Conservation (phyloP, 2,797 vertebrate species). For the Arrhamphus sclerolepis region DNA sequence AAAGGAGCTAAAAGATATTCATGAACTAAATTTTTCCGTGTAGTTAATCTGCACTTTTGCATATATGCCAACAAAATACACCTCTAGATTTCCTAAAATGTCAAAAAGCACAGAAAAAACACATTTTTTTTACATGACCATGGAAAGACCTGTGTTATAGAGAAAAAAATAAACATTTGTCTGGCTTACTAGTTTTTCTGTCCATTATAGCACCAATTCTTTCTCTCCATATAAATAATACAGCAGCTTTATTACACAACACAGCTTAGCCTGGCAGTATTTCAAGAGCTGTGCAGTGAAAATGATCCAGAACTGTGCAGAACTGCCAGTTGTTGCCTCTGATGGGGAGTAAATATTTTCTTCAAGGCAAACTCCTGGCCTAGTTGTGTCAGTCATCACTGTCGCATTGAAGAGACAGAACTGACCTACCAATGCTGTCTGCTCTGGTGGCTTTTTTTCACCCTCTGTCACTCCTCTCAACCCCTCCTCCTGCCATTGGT, state of each 20-base stretch:
- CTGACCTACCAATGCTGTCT: conserved; percentile 40
- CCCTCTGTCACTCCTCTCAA: conserved; percentile 37
- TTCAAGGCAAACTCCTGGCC: conserved; percentile 66
- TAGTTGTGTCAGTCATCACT: conserved; percentile 68
- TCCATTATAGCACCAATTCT: conserved; percentile 14
- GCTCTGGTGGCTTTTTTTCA: conserved; percentile 45
- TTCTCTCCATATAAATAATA: conserved; percentile 43
- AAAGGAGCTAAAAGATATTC: not conserved
- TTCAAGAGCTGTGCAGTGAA: conserved; percentile 21
- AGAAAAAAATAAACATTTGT: conserved; percentile 25
- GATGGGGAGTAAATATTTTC: conserved; percentile 40
- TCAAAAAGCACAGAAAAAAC: too few species aligned
- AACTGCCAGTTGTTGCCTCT: conserved; percentile 24
- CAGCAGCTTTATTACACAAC: conserved; percentile 41
- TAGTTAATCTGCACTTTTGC: not conserved
- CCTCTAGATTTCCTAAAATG: too few species aligned
- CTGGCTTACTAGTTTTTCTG: conserved; percentile 29
- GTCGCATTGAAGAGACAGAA: conserved; percentile 60
- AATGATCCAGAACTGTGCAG: conserved; percentile 29
- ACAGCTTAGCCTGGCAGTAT: conserved; percentile 33
- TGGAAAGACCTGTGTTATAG: conserved; percentile 11
- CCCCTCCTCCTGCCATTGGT: conserved; percentile 12
- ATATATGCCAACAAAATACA: too few species aligned
- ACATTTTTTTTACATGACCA: not conserved
- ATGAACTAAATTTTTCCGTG: not conserved